Base-by-base conservation (phyloP, 2,113 vertebrate genomes). In the Catharus fuscescens region DNA sequence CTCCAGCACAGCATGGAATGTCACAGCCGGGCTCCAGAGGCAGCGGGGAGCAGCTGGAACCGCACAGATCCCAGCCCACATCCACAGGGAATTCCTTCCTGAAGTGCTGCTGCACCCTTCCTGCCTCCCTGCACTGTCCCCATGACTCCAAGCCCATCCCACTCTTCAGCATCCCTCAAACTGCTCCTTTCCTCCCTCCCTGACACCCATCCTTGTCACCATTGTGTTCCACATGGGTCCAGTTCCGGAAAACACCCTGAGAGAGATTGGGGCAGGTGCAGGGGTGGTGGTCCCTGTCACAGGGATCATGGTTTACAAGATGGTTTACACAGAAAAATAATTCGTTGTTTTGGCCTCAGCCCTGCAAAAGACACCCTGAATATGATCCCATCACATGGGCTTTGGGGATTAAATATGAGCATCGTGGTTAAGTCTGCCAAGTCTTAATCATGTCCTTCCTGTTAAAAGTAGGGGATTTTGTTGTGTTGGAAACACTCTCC, bases 21-120 rank as follows among this genome's bases (percentile, higher is more conserved):
- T 6, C 80, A 12, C 64, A 32, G 8, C 31, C 18, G 1, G 3
- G 2, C 66, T 65, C 36, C 4, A 0, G 0, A 15, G 38, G 34
- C 42, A 44, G 2, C 24, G 40, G 72, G 50, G 24, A 78, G 71
- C 80, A 48, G 36, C 92, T 48, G 69, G 28, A 28, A 48, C 57
- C 5, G 8, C 54, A 8, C 0, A 1, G 50, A 4, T 3, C 32
- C 2, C 2, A 45, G 54, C 32, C 34, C 85, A 12, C 67, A 42
- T 57, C 56, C 70, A 16, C 8, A 1, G 34, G 57, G 23, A 44
- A 34, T 1, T 4, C 20, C 12, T 16, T 56, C 64, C 80, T 12
- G 0, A 1, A 13, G 44, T 0, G 38, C 42, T 8, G 32, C 85
- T 17, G 61, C 16, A 1, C 24, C 0, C 0, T 2, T 71, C 26